phyloP scores from a whole-genome alignment of 2,888 invertebrate genomes.

The Ormyrus labotus region DNA sequence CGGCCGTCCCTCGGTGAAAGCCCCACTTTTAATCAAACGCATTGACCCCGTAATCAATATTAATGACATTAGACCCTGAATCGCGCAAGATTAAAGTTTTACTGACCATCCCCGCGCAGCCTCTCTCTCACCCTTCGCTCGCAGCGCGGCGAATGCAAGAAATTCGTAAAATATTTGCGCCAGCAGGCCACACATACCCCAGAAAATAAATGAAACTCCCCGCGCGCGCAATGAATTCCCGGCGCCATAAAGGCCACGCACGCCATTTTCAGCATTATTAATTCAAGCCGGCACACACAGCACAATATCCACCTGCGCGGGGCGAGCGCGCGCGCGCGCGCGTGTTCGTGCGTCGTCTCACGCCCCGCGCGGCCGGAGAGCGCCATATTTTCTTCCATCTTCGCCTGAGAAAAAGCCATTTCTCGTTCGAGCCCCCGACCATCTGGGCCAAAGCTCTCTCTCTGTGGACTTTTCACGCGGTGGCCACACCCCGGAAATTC shows the following conservation, averaged over 20 bases:
- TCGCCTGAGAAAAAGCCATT: constrained; percentile 15
- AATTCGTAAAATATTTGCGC: constrained; percentile 44
- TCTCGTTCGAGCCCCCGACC: constrained; percentile 9
- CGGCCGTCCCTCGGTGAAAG: no score
- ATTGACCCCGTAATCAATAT: no score
- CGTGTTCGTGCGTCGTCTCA: no score
- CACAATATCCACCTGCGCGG: neutral
- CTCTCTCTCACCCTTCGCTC: no score
- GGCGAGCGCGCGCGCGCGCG: no score
- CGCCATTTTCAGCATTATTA: constrained; percentile 34
- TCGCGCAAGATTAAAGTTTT: no score
- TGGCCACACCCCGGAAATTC: constrained; percentile 44
- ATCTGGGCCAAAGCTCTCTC: neutral
- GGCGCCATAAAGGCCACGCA: constrained; percentile 9
- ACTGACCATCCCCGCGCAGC: no score
- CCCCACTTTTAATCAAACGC: no score
- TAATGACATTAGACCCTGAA: no score
- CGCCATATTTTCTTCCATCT: neutral
- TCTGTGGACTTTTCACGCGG: no score
- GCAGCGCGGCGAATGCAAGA: constrained; percentile 9
- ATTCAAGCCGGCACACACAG: constrained; percentile 1
- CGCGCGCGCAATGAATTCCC: constrained; percentile 8
- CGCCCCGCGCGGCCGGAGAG: no score
- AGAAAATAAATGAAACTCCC: constrained; percentile 36
- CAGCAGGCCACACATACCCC: neutral